Evolutionary conservation across 2,113 vertebrate genomes (phyloP).

Genomic region (Orientallactaga bullata): DNA sequence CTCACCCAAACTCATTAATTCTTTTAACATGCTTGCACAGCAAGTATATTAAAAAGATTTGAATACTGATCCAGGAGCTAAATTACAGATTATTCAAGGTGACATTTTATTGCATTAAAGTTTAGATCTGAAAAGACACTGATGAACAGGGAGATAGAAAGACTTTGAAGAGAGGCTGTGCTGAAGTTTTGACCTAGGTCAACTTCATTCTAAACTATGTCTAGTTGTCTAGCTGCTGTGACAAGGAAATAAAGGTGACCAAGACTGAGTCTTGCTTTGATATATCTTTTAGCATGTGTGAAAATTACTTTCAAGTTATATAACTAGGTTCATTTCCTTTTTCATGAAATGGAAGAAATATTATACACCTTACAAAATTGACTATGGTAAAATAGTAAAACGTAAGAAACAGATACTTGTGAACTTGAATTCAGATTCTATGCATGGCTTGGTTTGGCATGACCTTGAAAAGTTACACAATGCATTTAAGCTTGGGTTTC

Average conservation of each 20-base stretch:
- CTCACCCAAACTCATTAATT: slow-evolving; percentile 59
- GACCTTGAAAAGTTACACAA: background rate
- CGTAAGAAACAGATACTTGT: background rate
- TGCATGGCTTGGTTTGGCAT: background rate
- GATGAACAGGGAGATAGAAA: background rate
- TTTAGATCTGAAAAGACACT: background rate
- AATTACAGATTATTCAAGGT: slow-evolving; percentile 58
- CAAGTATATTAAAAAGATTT: slow-evolving; percentile 59
- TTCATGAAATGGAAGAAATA: slow-evolving; percentile 30
- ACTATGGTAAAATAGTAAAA: background rate
- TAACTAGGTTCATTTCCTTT: background rate
- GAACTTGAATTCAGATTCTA: background rate
- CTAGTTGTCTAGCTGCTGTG: background rate
- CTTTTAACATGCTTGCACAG: slow-evolving; percentile 56
- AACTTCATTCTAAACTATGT: background rate
- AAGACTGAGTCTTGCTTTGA: background rate
- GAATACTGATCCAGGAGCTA: slow-evolving; percentile 44
- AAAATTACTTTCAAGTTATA: slow-evolving; percentile 15
- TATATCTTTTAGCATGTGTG: background rate
- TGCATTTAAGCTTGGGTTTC: background rate
- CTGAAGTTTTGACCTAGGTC: background rate
- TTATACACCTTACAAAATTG: background rate
- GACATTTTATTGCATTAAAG: slow-evolving; percentile 61
- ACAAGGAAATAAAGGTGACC: background rate
- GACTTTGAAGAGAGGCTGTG: background rate